Percentiles rank a stretch among this genome's conserved stretches.
phyloP scores from a whole-genome alignment of 1,140 invertebrate species.

The Polyergus mexicanus region DNA sequence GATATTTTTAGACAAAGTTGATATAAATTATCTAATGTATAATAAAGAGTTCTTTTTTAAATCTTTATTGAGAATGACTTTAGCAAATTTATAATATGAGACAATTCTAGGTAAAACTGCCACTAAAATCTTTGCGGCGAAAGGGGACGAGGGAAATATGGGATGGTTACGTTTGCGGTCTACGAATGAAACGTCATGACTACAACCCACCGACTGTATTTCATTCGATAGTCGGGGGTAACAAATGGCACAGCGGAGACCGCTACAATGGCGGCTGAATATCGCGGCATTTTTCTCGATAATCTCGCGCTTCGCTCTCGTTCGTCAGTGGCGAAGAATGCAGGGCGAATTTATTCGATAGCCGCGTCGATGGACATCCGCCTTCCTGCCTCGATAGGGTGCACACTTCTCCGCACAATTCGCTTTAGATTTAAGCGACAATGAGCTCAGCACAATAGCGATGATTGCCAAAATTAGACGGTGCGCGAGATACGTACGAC shows the following conservation, averaged over 20 bases:
- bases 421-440: constrained; percentile 73
- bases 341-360: constrained; percentile 39
- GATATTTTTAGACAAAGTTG: not conserved
- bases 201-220: constrained; percentile 23
- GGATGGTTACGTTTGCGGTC: not conserved
- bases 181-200: constrained; percentile 38
- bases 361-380: constrained; percentile 41
- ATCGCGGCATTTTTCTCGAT: constrained; percentile 51
- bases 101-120: not conserved
- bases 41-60: not conserved
- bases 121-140: not conserved
- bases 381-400: not conserved
- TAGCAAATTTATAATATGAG: not conserved
- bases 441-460: constrained; percentile 74
- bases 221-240: constrained; percentile 45
- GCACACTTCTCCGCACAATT: constrained; percentile 44
- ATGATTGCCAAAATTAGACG: constrained; percentile 81
- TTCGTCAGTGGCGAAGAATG: not conserved
- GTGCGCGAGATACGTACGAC: constrained; percentile 62
- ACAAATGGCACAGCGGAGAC: constrained; percentile 46
- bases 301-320: not conserved
- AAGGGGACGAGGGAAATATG: not conserved
- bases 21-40: not conserved
- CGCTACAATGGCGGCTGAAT: constrained; percentile 55
- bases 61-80: not conserved